Evolutionary conservation across 2,888 invertebrate genomes (phyloP), one percentile per base, ranked within the genome.

Genomic region (Diploptera punctata): DNA sequence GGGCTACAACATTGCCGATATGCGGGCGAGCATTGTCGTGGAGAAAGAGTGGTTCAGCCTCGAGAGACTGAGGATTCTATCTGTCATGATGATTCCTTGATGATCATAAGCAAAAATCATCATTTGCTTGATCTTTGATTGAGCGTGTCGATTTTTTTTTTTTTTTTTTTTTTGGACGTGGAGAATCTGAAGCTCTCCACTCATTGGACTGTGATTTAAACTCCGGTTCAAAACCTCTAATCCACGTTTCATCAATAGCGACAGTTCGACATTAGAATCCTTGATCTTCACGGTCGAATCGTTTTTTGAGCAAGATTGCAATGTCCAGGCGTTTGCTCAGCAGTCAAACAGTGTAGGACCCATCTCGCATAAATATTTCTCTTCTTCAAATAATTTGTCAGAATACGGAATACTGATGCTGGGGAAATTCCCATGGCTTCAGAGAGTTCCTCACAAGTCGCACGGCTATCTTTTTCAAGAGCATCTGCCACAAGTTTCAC

Each of bases 231-330:
- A 33, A 33, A 44, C 24, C 44, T 67, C 44, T 67, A 26, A 67
- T 38, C 44, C 21, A 67, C 1, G 44, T 21, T 67, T 43, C 67
- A 21, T 67, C 26, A 38, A n/a, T 4, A n/a, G 18, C 18, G 47
- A 47, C 18, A 47, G 4, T 47, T 47, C 9, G 47, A 47, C 18
- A 47, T n/a, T 13, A 13, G 33, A 52, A 47, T 47, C n/a, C 33
- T 26, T 68, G 54, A 52, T 26, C 31, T 68, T 68, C 52, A 49
- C 9, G 13, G 26, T 49, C 33, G 49, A 49, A 19, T 49, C 31
- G 38, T 68, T 31, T 49, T 49, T 68, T 65, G 5, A 52, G 52
- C 52, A 52, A 52, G 52, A 3, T 52, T 52, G 65, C 43, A 65
- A 43, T 38, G 24, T 65, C 24, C 13, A 19, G 43, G 43, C 10